A percentile compares a stretch with the other conserved stretches of the same genome.
These are phyloP conservation scores for Orthosia gothica DNA, from an alignment of 2,888 invertebrate species.

Conservation along the genomic window DNA sequence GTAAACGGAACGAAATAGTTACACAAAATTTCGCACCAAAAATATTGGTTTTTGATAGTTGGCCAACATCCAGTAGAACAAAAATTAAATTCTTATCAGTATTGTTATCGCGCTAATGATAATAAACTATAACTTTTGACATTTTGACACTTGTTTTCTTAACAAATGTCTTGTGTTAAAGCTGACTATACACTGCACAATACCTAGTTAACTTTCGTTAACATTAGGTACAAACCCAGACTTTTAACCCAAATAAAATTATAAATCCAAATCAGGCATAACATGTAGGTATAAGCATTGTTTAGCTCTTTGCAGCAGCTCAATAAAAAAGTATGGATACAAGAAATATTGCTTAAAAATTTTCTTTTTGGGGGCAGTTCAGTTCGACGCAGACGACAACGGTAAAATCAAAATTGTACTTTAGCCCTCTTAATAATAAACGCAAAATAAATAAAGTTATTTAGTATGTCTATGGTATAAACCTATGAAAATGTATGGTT, in stretches of 20 bases:
- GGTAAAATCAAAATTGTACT: too few species aligned
- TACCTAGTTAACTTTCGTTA: not conserved
- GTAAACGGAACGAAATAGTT: slow-evolving; percentile 23
- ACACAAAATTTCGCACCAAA: slow-evolving; percentile 16
- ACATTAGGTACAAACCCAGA: too few species aligned
- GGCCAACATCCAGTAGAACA: too few species aligned
- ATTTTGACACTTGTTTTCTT: slow-evolving; percentile 30
- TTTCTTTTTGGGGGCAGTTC: too few species aligned
- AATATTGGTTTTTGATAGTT: not conserved
- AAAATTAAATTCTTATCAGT: not conserved
- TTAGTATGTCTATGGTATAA: too few species aligned
- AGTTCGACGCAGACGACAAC: too few species aligned
- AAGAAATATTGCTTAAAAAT: too few species aligned
- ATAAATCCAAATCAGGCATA: not conserved
- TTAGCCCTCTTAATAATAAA: too few species aligned
- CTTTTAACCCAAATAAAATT: not conserved
- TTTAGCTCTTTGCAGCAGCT: not conserved
- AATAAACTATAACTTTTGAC: slow-evolving; percentile 6
- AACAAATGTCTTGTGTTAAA: slow-evolving; percentile 14
- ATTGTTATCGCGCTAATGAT: not conserved
- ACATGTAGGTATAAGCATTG: not conserved
- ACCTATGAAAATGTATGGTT: too few species aligned
- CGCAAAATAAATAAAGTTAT: too few species aligned
- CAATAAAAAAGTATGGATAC: not conserved
- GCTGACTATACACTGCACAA: slow-evolving; percentile 17